Evolutionary conservation across 2,113 vertebrate species (phyloP).

Genomic region (Myxocyprinus asiaticus): DNA sequence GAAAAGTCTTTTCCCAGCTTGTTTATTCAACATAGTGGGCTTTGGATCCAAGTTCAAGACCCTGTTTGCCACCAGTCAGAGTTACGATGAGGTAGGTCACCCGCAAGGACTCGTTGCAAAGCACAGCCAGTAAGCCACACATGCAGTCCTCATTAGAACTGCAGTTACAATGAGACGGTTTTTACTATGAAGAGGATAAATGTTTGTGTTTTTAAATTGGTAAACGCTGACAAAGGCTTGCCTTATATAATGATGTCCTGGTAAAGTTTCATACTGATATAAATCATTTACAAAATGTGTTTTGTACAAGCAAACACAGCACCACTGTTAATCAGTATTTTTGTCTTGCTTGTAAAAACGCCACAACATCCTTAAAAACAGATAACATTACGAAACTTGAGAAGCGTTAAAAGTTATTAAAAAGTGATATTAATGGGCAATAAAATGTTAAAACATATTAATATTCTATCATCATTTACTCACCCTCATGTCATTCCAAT

Average conservation of each 20-base stretch:
- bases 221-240: background rate
- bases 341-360: no score
- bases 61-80: conserved; percentile 85
- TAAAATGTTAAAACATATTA: no score
- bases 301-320: no score
- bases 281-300: no score
- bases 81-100: conserved; percentile 84
- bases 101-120: background rate
- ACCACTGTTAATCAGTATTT: no score
- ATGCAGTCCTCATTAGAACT: conserved; percentile 19
- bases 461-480: no score
- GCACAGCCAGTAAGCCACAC: conserved; percentile 4
- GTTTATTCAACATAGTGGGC: conserved; percentile 88
- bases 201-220: background rate
- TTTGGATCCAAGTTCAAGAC: conserved; percentile 91
- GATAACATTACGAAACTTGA: no score
- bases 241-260: background rate
- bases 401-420: no score
- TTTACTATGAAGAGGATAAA: background rate
- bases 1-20: conserved; percentile 88
- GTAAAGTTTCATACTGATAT: background rate
- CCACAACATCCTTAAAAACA: no score
- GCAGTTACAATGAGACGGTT: background rate
- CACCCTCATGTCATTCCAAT: no score
- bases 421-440: no score